These are phyloP conservation scores for Pogona vitticeps DNA, from an alignment of 2,113 vertebrate species.

Conservation along the genomic window DNA sequence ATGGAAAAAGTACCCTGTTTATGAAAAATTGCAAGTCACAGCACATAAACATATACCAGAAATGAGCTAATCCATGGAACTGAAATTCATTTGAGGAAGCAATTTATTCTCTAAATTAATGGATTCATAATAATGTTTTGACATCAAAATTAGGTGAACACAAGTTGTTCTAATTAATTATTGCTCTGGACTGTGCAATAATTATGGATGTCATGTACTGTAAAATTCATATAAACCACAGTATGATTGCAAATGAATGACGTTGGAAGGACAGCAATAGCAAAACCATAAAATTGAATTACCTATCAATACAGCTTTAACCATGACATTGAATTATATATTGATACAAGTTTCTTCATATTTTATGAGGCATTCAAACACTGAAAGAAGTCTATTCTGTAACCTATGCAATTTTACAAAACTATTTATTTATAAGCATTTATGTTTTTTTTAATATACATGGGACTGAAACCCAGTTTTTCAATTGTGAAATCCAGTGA, in stretches of 20 bases:
- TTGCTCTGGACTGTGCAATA: conserved; percentile 38
- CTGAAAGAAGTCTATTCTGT: neutral
- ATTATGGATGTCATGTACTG: neutral
- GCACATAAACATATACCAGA: conserved; percentile 8
- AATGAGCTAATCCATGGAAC: neutral
- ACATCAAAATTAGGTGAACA: neutral
- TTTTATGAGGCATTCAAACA: conserved; percentile 1
- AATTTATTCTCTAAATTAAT: conserved; percentile 13
- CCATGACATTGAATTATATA: neutral
- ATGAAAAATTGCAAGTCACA: neutral
- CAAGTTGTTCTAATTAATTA: conserved; percentile 51
- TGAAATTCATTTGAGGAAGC: conserved; percentile 5
- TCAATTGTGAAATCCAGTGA: neutral
- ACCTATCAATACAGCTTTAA: neutral
- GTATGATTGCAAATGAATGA: neutral
- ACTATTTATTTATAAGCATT: neutral
- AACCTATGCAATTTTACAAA: neutral
- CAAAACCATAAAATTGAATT: neutral
- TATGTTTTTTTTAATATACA: neutral
- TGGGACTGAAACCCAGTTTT: neutral
- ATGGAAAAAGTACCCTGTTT: neutral
- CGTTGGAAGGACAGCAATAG: neutral
- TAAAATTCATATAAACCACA: conserved; percentile 42
- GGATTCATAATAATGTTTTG: conserved; percentile 1
- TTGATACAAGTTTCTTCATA: neutral